Evolutionary conservation across 2,888 invertebrate species (phyloP), one percentile per base, ranked within the genome.

Genomic region (Spodoptera picta): DNA sequence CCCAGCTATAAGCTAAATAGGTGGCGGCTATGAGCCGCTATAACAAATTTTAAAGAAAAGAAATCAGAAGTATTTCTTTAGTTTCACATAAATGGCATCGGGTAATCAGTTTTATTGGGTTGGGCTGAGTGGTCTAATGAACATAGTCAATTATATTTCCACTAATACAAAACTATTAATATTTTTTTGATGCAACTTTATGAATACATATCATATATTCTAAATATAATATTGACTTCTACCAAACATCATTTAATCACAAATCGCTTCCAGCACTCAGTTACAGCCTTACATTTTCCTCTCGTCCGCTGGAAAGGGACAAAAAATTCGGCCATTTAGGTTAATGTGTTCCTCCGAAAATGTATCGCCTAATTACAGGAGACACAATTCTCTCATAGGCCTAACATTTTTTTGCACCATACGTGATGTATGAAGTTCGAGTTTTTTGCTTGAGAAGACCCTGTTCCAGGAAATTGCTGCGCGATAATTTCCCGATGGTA

Each of bases 311-410:
- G 47, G 71, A 80, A 64, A 75, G 69, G 73, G 79, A 83, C 79
- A 85, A 84, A 87, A 84, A 87, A 82, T 72, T 49, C 36, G 77
- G 80, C 78, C 84, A 87, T 89, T 89, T 85, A 83, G 83, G 84
- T 85, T 88, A 89, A 89, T 88, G 85, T 81, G 84, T 83, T 76
- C 73, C 78, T 68, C 75, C 67, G 84, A 84, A 82, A 86, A 88
- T 86, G 87, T 88, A 88, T 89, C 83, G 86, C 83, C 87, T 90
- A 90, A 90, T 91, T 91, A 90, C 83, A 73, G 79, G 73, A 80
- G 83, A 84, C 76, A 70, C 81, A 81, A 79, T 81, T 85, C 75
- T 41, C 68, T 67, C 75, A 69, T 69, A 54, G 64, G 23, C 43
- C 45, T 47, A n/a, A 53, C 23, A 53, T 68, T 73, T 77, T 72